Conservation (phyloP, 2,113 vertebrate species). For the Zosterops japonicus region DNA sequence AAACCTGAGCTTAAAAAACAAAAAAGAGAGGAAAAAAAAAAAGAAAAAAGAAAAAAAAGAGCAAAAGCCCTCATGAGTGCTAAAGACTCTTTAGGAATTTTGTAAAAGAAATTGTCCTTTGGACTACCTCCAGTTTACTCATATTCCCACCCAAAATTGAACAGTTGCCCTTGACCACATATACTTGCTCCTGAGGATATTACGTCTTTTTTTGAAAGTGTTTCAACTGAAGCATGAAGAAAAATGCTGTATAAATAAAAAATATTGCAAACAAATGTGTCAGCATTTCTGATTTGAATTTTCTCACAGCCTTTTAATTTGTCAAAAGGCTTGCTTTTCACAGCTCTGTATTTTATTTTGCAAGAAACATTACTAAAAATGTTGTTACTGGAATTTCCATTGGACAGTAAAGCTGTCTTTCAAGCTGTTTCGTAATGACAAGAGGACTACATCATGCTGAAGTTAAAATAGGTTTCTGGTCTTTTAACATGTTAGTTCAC, state of each 20-base stretch:
- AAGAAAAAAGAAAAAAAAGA: not conserved
- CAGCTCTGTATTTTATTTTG: not conserved
- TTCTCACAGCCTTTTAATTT: not conserved
- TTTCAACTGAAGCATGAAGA: not conserved
- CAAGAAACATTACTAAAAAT: not conserved
- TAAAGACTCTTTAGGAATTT: not conserved
- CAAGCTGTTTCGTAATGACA: not conserved
- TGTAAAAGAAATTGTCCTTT: not conserved
- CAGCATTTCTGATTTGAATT: not conserved
- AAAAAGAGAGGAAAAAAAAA: not conserved
- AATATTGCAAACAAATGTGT: not conserved
- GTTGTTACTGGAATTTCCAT: not conserved
- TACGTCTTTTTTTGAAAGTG: not conserved
- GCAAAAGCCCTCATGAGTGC: not conserved
- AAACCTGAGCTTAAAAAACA: not conserved
- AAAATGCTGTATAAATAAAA: constrained; percentile 20
- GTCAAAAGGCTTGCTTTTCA: not conserved
- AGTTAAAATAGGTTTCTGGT: not conserved
- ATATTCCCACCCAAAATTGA: constrained; percentile 21
- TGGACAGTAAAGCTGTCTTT: not conserved
- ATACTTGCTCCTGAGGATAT: not conserved
- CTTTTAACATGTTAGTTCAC: not conserved
- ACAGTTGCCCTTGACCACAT: not conserved
- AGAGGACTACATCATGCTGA: not conserved
- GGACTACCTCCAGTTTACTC: not conserved